Evolutionary conservation across 2,888 invertebrate species (phyloP).

Genomic region (Apodemia duryi): DNA sequence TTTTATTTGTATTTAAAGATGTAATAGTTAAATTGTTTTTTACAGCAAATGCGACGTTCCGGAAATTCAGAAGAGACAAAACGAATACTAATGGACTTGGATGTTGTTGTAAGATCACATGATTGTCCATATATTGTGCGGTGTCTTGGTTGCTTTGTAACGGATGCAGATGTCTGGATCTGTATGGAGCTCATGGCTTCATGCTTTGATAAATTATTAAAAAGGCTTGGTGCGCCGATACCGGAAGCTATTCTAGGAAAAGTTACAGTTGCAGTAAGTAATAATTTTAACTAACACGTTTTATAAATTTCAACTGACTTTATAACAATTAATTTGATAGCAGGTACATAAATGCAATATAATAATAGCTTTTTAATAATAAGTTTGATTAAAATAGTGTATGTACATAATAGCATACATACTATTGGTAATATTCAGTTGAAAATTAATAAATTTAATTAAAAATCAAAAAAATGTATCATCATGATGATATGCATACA

Average conservation of each 20-base stretch:
- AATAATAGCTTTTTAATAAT: too few species aligned
- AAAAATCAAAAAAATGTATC: too few species aligned
- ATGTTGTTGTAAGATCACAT: slow-evolving; percentile 98
- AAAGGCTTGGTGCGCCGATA: slow-evolving; percentile 90
- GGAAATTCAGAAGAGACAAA: slow-evolving; percentile 98
- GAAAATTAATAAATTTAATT: too few species aligned
- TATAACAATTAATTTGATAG: too few species aligned
- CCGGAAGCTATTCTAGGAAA: slow-evolving; percentile 98
- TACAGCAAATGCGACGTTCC: slow-evolving; percentile 96
- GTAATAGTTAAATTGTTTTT: neutral
- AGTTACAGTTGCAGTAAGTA: slow-evolving; percentile 94
- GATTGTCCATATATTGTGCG: slow-evolving; percentile 98
- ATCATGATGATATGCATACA: too few species aligned
- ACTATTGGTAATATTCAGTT: too few species aligned
- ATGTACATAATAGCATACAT: too few species aligned
- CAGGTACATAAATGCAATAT: too few species aligned
- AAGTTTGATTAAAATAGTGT: too few species aligned
- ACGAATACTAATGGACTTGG: slow-evolving; percentile 98
- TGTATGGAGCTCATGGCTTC: slow-evolving; percentile 99
- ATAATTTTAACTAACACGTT: neutral
- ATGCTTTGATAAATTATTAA: slow-evolving; percentile 97
- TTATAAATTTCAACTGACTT: too few species aligned
- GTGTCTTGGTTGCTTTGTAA: slow-evolving; percentile 98
- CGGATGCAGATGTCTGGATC: slow-evolving; percentile 98
- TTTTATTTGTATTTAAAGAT: too few species aligned